Evolutionary conservation across 2,888 invertebrate species (phyloP).

Genomic region (Scaptomyza tumidula): DNA sequence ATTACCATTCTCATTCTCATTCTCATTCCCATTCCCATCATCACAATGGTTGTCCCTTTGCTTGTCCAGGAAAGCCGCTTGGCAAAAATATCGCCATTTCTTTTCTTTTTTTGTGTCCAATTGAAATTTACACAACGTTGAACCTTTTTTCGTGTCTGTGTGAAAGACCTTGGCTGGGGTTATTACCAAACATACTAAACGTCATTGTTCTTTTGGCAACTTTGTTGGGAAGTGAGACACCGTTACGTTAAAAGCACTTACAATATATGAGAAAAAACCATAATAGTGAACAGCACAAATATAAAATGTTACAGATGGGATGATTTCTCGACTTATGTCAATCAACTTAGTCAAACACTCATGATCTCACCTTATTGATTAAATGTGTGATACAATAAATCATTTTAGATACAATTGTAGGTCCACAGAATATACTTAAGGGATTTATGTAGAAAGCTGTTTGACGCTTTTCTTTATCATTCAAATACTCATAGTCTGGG

Average conservation of each 20-base stretch:
- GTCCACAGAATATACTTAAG: no score
- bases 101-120: conserved; percentile 28
- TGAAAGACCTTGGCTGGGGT: conserved; percentile 12
- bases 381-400: no score
- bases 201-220: neutral
- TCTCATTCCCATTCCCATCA: conserved; percentile 28
- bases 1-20: conserved; percentile 29
- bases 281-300: neutral
- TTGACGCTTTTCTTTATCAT: no score
- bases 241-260: neutral
- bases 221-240: neutral
- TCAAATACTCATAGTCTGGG: no score
- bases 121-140: conserved; percentile 29
- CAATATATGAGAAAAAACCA: neutral
- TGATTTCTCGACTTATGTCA: no score
- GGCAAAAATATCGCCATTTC: conserved; percentile 43
- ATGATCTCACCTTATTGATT: no score
- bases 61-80: conserved; percentile 34
- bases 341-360: no score
- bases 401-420: no score
- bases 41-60: conserved; percentile 49
- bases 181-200: neutral
- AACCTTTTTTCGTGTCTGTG: conserved; percentile 27
- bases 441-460: no score
- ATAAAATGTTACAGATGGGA: no score